Evolutionary conservation across 1,140 invertebrate genomes (phyloP).

Genomic region (Dryas iulia): DNA sequence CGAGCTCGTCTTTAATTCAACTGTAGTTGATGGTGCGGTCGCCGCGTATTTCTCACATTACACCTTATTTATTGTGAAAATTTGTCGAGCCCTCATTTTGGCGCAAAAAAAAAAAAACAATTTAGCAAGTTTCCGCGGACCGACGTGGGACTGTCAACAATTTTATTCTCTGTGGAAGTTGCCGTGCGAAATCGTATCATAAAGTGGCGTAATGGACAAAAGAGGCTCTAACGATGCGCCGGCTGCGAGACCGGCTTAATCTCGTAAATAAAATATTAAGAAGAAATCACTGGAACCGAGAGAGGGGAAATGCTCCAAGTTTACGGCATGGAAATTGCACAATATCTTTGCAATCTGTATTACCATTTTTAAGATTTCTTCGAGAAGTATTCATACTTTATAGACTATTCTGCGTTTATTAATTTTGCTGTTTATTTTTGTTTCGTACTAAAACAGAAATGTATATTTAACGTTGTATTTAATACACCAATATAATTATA

Average conservation of each 20-base stretch:
- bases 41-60: conserved; percentile 39
- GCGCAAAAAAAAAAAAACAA: conserved; percentile 40
- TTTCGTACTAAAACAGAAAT: not conserved
- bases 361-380: conserved; percentile 14
- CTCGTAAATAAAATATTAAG: conserved; percentile 73
- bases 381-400: conserved; percentile 8
- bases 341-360: conserved; percentile 30
- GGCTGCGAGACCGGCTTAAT: conserved; percentile 57
- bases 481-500: not conserved
- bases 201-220: conserved; percentile 65
- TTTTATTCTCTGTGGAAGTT: conserved; percentile 52
- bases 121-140: conserved; percentile 43
- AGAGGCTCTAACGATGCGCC: conserved; percentile 61
- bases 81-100: conserved; percentile 39
- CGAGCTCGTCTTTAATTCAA: conserved; percentile 16
- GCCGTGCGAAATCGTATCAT: conserved; percentile 57
- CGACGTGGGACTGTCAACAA: conserved; percentile 48
- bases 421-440: not conserved
- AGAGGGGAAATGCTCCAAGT: conserved; percentile 49
- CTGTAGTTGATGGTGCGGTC: conserved; percentile 14
- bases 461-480: not conserved
- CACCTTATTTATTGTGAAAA: conserved; percentile 39
- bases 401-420: not conserved
- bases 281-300: conserved; percentile 63
- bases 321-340: conserved; percentile 33